A percentile compares a stretch with the other conserved stretches of the same genome.
These are phyloP conservation scores for Chesias legatella DNA, from an alignment of 2,888 invertebrate species.

Conservation along the genomic window DNA sequence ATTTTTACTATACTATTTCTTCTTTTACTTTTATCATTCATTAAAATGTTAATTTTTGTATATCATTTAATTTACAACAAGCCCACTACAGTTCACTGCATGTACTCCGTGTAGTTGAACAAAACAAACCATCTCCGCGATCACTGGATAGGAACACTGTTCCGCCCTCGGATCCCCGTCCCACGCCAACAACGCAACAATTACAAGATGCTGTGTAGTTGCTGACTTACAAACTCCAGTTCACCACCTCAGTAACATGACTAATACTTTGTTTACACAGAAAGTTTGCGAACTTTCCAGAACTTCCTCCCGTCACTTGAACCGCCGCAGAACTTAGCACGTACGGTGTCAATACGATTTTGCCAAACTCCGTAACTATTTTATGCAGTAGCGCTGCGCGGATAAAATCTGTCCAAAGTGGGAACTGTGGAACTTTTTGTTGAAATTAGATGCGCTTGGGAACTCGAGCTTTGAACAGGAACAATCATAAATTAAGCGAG, in stretches of 20 bases:
- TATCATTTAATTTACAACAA: no score
- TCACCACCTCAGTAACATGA: conserved; percentile 7
- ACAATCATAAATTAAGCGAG: conserved; percentile 9
- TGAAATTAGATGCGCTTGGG: conserved; percentile 10
- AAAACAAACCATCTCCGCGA: no score
- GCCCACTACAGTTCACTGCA: no score
- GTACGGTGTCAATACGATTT: conserved; percentile 48
- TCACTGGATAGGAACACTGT: no score
- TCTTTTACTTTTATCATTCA: no score
- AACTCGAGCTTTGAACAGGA: conserved; percentile 5
- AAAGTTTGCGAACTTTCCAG: conserved; percentile 5
- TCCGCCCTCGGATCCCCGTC: background rate
- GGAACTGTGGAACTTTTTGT: conserved; percentile 18
- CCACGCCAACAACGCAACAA: conserved; percentile 4
- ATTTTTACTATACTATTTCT: no score
- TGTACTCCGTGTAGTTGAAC: no score
- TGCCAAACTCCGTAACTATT: conserved; percentile 40
- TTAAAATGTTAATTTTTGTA: no score
- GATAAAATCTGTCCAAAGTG: conserved; percentile 29
- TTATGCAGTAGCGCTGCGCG: conserved; percentile 35
- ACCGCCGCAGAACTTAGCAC: conserved; percentile 26
- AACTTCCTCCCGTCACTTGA: conserved; percentile 24
- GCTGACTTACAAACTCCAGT: conserved; percentile 17
- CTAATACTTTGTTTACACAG: conserved; percentile 16
- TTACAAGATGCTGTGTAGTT: conserved; percentile 9